Base-by-base conservation (phyloP, 2,113 vertebrate genomes). In the Myiozetetes cayanensis region DNA sequence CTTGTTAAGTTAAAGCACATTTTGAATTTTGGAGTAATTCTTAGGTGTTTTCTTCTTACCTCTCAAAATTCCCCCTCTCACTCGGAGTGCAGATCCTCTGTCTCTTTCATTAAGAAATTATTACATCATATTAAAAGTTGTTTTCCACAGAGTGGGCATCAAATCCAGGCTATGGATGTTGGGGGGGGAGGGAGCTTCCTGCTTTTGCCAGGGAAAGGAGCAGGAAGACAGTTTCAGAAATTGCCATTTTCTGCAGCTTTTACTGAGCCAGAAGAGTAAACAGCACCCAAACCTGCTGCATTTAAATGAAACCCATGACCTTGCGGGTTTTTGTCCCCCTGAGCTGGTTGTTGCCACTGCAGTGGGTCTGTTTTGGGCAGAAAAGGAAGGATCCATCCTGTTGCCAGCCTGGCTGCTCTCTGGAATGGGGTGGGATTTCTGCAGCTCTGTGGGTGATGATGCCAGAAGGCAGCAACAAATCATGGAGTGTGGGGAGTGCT, bases 81-180 rank as follows among this genome's bases (percentile, higher is more conserved):
- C 33, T 59, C 71, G 22, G 53, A 22, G 55, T 22, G 35, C 22
- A 41, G 53, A 13, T 14, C 12, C 39, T 66, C 61, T 83, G 33
- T 44, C 39, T 43, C 31, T 35, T 43, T 39, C 43, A 19, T 12
- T 9, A 43, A n/a, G 47, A 22, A 62, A 72, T 50, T 33, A 25
- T 9, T 52, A 15, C 4, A 6, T n/a, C 11, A 2, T 44, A 10
- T 61, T 67, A 25, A 63, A 44, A 30, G 3, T 43, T 62, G 22
- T 8, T 74, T 56, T 67, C 21, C 44, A 2, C 22, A 58, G n/a
- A 27, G 21, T 4, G 18, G 47, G 8, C 4, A 3, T 7, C n/a
- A 14, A 25, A 39, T 6, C 27, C 47, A 53, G 58, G 24, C 35
- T 27, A 2, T 3, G 5, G 8, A 7, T 49, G 1, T 5, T 9